Conservation (phyloP, 2,888 invertebrate genomes). For the Silvanus unidentatus region DNA sequence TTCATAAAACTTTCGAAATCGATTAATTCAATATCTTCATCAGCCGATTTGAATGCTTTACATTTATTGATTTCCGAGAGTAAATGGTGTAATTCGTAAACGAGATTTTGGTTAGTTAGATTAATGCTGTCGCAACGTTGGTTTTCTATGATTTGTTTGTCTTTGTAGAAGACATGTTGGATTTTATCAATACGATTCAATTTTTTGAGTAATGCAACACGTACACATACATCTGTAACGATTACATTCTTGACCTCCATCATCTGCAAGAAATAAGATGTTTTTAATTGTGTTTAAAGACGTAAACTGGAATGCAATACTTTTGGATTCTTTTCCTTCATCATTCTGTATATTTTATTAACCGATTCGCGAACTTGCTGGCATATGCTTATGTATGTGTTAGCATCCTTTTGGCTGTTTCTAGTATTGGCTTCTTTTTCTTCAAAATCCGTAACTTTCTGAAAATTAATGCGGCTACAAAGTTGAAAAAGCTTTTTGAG, state of each 20-base stretch:
- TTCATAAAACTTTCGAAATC: conserved; percentile 76
- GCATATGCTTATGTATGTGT: conserved; percentile 63
- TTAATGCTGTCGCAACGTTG: conserved; percentile 85
- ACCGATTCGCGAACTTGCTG: conserved; percentile 64
- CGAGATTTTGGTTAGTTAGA: conserved; percentile 83
- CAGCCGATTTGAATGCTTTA: conserved; percentile 89
- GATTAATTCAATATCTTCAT: conserved; percentile 87
- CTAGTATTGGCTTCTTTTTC: conserved; percentile 65
- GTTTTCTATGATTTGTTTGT: conserved; percentile 76
- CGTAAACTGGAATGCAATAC: conserved; percentile 35
- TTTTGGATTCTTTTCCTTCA: conserved; percentile 53
- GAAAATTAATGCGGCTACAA: conserved; percentile 10
- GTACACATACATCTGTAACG: background rate
- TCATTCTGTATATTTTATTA: conserved; percentile 62
- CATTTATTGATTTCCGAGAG: conserved; percentile 94
- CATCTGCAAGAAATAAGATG: background rate
- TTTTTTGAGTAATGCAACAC: conserved; percentile 63
- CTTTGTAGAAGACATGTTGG: conserved; percentile 74
- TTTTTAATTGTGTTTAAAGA: background rate
- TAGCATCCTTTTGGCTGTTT: conserved; percentile 62
- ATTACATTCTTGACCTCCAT: background rate
- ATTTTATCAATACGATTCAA: conserved; percentile 87
- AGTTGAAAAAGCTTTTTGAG: too few relatives aligned
- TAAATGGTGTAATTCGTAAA: conserved; percentile 90
- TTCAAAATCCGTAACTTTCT: conserved; percentile 68